A percentile compares a stretch with the other conserved stretches of the same genome.
Evolutionary conservation across 2,113 vertebrate species (phyloP).

Genomic region (Silurus meridionalis): DNA sequence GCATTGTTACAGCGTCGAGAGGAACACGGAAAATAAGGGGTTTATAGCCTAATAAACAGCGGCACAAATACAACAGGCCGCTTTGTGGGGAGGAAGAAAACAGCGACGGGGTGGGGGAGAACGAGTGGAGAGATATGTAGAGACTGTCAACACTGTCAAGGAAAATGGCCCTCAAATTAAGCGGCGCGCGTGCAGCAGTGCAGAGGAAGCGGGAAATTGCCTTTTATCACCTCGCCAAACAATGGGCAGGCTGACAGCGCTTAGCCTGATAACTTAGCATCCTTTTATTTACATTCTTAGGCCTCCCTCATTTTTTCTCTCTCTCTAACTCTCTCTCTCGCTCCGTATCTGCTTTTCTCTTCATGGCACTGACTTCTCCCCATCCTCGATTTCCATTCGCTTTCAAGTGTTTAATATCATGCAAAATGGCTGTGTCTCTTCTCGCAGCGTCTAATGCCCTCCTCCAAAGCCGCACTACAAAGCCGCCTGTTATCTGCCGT

Average conservation of each 20-base stretch:
- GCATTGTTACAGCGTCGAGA: conserved; percentile 74
- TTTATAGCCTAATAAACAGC: conserved; percentile 77
- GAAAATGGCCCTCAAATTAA: conserved; percentile 80
- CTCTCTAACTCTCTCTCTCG: conserved; percentile 55
- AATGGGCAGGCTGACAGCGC: conserved; percentile 76
- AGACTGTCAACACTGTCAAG: conserved; percentile 80
- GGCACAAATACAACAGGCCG: conserved; percentile 68
- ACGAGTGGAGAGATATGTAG: conserved; percentile 72
- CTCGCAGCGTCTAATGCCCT: conserved; percentile 50
- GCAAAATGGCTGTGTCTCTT: conserved; percentile 77
- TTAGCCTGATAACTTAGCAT: conserved; percentile 74
- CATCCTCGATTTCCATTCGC: conserved; percentile 65
- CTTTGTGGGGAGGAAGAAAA: conserved; percentile 63
- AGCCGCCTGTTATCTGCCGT: conserved; percentile 72
- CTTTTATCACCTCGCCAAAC: conserved; percentile 80
- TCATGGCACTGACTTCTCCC: conserved; percentile 15
- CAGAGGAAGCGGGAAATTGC: conserved; percentile 75
- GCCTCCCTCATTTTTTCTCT: conserved; percentile 26
- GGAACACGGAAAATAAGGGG: conserved; percentile 70
- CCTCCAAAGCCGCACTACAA: conserved; percentile 72
- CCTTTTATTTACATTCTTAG: conserved; percentile 76
- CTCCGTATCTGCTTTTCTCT: conserved; percentile 62
- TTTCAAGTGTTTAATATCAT: conserved; percentile 82
- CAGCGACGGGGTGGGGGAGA: conserved; percentile 49
- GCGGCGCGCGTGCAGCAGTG: conserved; percentile 68